Base-by-base conservation (phyloP, 64 coral and sea anemone genomes). In the Montipora foliosa region DNA sequence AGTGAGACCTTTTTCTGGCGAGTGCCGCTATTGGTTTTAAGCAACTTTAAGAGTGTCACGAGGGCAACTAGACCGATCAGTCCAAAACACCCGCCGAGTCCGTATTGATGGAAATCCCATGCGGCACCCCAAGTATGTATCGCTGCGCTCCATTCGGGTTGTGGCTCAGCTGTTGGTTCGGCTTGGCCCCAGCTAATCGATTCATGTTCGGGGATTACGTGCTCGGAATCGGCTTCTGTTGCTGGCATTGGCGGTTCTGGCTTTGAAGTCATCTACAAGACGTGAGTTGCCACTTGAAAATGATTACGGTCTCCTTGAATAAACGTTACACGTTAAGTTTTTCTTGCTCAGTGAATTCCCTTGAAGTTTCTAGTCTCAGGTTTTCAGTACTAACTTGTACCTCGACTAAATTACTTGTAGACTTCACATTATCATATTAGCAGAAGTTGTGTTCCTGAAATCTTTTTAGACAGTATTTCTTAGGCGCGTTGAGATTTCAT, bases 81-180 rank as follows among this genome's bases (percentile, higher is more conserved):
- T 0, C 77, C 37, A 20, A 93, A 93, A 15, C 37, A 22, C 19
- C 74, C 49, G 3, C 91, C 91, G 72, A 93, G 21, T 29, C 91
- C 91, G 52, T 78, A 93, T 58, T 87, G 74, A 52, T 93, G 91
- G 45, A 93, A 67, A 45, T 72, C 82, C 91, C 82, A 93, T 19
- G 83, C 91, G 6, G 13, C 19, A 16, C 91, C 74, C 91, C 91
- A 93, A 7, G 19, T 47, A 0, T 79, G 44, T 5, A 87, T 76
- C 13, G 91, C 91, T 19, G 2, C 6, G 10, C 16, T 52, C 91
- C 91, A 93, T 11, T 93, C 91, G 14, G 82, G 91, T 14, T 82
- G 61, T 2, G 91, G 82, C 44, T 93, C 91, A 6, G 73, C 89
- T 11, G 55, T 57, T 55, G 52, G 37, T 76, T 83, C 79, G 7